These are phyloP conservation scores for Cheilosia vulpina DNA, from an alignment of 2,888 invertebrate genomes.

Conservation along the genomic window DNA sequence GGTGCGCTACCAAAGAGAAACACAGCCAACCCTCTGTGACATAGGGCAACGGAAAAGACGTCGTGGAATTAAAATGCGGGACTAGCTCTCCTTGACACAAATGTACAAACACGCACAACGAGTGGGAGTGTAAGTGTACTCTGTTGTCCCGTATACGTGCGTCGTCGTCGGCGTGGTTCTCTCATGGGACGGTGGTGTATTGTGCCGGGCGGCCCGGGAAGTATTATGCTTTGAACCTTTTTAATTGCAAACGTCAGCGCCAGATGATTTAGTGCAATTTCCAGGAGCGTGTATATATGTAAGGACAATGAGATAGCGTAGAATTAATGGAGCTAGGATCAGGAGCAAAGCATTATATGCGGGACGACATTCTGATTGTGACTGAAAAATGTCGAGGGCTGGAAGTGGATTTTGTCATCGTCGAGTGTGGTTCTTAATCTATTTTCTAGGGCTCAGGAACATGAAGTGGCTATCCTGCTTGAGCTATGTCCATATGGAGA, in stretches of 20 bases:
- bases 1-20: constrained; percentile 3
- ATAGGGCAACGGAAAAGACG: constrained; percentile 44
- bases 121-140: constrained; percentile 4
- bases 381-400: constrained; percentile 41
- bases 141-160: constrained; percentile 45
- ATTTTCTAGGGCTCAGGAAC: not conserved
- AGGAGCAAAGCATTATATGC: constrained; percentile 19
- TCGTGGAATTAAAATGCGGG: constrained; percentile 65
- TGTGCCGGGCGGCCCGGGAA: constrained; percentile 6
- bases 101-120: constrained; percentile 57
- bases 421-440: constrained; percentile 45
- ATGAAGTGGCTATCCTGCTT: not conserved
- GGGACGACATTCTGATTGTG: constrained; percentile 14
- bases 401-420: constrained; percentile 36
- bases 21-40: not conserved
- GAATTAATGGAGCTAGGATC: constrained; percentile 27
- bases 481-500: not conserved
- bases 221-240: constrained; percentile 64
- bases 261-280: constrained; percentile 73
- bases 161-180: constrained; percentile 7
- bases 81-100: constrained; percentile 60
- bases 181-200: not conserved
- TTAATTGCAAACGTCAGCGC: constrained; percentile 73
- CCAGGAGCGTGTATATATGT: constrained; percentile 35
- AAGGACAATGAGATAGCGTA: constrained; percentile 22